Evolutionary conservation across 2,797 vertebrate genomes (phyloP).

Genomic region (Aselliscus stoliczkanus): DNA sequence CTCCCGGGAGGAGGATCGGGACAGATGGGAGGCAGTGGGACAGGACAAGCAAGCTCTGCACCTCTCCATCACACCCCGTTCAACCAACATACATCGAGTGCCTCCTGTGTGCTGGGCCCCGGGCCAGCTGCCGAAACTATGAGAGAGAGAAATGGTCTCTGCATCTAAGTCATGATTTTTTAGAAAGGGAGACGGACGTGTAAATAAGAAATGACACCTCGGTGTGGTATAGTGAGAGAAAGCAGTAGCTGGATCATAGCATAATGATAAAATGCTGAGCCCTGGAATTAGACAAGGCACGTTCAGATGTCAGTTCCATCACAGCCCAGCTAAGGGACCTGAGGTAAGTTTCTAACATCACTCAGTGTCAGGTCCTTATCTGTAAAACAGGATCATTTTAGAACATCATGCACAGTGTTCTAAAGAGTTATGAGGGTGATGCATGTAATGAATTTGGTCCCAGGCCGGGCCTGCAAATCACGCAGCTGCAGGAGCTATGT

Average conservation of each 20-base stretch:
- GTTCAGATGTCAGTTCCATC: not conserved
- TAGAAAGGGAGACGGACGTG: not conserved
- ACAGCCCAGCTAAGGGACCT: not conserved
- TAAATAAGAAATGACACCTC: not conserved
- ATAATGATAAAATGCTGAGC: not conserved
- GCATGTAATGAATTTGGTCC: not conserved
- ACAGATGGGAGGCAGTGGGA: not conserved
- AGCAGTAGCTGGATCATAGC: not conserved
- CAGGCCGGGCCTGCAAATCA: not conserved
- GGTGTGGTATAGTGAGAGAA: not conserved
- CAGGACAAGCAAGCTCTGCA: not conserved
- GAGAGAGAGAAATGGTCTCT: not conserved
- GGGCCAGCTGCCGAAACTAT: not conserved
- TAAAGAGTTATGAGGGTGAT: not conserved
- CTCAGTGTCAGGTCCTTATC: not conserved
- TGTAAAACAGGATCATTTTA: not conserved
- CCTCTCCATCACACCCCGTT: not conserved
- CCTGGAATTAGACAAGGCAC: not conserved
- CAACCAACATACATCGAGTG: not conserved
- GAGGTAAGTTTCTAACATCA: not conserved
- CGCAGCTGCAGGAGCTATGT: not conserved
- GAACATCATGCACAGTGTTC: not conserved
- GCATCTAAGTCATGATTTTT: not conserved
- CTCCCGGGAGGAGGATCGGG: not conserved
- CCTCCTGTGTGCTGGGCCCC: not conserved